These are phyloP conservation scores for Tinea pellionella DNA, from an alignment of 2,888 invertebrate genomes.

Conservation along the genomic window DNA sequence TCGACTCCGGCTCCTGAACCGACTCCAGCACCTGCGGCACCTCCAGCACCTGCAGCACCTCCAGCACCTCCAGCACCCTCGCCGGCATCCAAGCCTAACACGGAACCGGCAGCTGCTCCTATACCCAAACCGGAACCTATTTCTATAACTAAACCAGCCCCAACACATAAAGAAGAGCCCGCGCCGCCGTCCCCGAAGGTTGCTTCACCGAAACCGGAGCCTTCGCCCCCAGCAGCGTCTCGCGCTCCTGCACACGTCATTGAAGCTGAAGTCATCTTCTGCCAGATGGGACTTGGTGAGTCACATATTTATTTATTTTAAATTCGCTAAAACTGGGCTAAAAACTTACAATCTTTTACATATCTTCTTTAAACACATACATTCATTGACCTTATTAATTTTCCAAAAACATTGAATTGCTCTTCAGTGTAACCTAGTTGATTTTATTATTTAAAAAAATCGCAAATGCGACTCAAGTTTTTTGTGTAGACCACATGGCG, in stretches of 20 bases:
- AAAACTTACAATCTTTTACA: conserved; percentile 22
- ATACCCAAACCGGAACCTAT: not conserved
- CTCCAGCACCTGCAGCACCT: conserved; percentile 19
- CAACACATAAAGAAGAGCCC: conserved; percentile 12
- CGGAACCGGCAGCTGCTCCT: conserved; percentile 36
- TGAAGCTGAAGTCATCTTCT: conserved; percentile 77
- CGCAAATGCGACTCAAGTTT: not conserved
- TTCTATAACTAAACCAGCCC: conserved; percentile 12
- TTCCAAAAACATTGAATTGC: too few relatives aligned
- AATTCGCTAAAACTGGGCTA: not conserved
- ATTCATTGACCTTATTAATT: not conserved
- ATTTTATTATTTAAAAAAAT: not conserved
- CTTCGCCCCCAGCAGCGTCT: conserved; percentile 10
- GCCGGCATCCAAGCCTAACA: conserved; percentile 35
- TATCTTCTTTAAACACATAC: not conserved
- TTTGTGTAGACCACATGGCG: not conserved
- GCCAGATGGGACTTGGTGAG: conserved; percentile 79
- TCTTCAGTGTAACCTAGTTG: too few relatives aligned
- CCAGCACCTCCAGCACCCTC: conserved; percentile 49
- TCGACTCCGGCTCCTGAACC: conserved; percentile 14
- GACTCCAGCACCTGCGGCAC: conserved; percentile 21
- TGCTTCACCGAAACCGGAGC: conserved; percentile 11
- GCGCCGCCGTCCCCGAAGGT: conserved; percentile 20
- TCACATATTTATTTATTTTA: conserved; percentile 17
- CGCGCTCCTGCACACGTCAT: conserved; percentile 55